Evolutionary conservation across 2,797 vertebrate genomes (phyloP), one percentile per base, ranked within the genome.

Genomic region (Silurus aristotelis): DNA sequence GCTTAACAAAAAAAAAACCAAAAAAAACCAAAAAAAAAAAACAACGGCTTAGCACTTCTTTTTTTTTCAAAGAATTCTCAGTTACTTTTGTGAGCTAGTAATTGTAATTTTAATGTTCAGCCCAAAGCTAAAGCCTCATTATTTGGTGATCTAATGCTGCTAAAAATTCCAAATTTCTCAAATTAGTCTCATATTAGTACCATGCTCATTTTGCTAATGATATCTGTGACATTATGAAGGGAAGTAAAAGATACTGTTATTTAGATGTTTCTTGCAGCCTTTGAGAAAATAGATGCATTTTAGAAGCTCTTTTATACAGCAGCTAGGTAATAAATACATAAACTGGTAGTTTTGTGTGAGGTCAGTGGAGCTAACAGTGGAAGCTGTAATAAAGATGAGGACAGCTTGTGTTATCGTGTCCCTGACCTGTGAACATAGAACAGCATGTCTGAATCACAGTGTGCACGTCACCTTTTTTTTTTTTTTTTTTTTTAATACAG

Each of bases 391-490:
- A 78, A 75, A 60, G 60, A 77, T 80, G 80, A 85, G 56, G 66
- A 52, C 17, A 48, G 55, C 48, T 60, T 48, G 64, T 66, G 43
- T 82, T 48, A 31, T 85, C 79, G 12, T 8, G 82, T 84, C 78
- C 66, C 79, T 88, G 87, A 87, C 79, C 87, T 70, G 78, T 83
- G 71, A 84, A 85, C 88, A 66, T 85, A 66, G 87, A 73, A 61
- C 78, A 31, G 71, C 86, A 84, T 84, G 88, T 83, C 80, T 84
- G 55, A 82, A 87, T 88, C 88, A 90, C 84, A 87, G 82, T 84
- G 90, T 88, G 80, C 88, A 88, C 87, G 87, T 89, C 81, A 27
- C 58, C 31, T 85, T 78, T 91, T 93, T 52, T 48, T 10, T 52
- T 52, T 31, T 31, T 31, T 31, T 2, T 31, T 31, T 31, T 31